phyloP scores from a whole-genome alignment of 1,140 invertebrate species.

The Acyrthosiphon pisum region DNA sequence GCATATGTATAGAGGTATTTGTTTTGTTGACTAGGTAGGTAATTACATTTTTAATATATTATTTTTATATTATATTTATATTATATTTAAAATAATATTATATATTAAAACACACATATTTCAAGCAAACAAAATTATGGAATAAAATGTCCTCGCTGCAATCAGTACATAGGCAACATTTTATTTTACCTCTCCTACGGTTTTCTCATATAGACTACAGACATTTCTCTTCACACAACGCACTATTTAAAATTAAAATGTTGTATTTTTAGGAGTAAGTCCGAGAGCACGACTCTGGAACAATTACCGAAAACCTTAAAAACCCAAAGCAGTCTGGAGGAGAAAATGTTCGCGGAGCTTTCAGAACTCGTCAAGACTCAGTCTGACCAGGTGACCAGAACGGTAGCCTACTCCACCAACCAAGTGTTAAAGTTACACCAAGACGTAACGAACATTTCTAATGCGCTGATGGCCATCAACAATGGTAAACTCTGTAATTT shows the following conservation, averaged over 20 bases:
- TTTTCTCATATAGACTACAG: not conserved
- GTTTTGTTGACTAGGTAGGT: too few species aligned
- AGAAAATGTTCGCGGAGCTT: constrained; percentile 28
- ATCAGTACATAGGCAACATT: not conserved
- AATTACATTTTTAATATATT: too few species aligned
- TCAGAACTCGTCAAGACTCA: constrained; percentile 35
- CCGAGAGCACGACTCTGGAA: not conserved
- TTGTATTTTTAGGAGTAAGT: not conserved
- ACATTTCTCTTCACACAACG: not conserved
- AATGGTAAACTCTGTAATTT: not conserved
- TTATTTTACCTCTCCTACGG: too few species aligned
- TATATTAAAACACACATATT: not conserved
- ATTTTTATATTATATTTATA: too few species aligned
- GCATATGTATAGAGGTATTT: too few species aligned
- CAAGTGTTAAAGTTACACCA: constrained; percentile 38
- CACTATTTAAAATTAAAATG: too few species aligned
- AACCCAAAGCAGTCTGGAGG: not conserved
- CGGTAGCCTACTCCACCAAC: constrained; percentile 46
- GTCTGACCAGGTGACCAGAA: constrained; percentile 18
- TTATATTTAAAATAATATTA: too few species aligned
- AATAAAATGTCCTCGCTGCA: not conserved
- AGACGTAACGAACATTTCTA: constrained; percentile 24
- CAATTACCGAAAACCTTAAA: constrained; percentile 40
- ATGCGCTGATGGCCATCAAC: not conserved
- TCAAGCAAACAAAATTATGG: not conserved